Conservation (phyloP, 2,797 vertebrate genomes). For the Alexandromys oeconomus region DNA sequence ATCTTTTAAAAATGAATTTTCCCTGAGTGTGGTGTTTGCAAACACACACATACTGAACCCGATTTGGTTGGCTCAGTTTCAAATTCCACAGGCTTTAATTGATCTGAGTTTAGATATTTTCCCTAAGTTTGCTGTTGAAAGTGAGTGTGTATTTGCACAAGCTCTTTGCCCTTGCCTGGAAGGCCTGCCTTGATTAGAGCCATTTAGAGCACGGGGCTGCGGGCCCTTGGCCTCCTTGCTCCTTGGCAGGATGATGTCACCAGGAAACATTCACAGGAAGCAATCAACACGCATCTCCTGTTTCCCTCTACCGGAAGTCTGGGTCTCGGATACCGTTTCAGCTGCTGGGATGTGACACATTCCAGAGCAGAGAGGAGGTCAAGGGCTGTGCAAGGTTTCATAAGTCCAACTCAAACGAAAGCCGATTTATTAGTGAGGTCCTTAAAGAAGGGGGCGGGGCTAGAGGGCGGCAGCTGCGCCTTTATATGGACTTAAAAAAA, state of each 20-base stretch:
- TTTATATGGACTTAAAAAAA: not conserved
- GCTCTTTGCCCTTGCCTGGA: slow-evolving; percentile 12
- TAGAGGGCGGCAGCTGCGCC: not conserved
- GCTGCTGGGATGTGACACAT: slow-evolving; percentile 64
- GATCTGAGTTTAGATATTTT: slow-evolving; percentile 41
- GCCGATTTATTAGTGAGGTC: not conserved
- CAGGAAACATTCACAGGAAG: slow-evolving; percentile 56
- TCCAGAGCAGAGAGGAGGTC: slow-evolving; percentile 61
- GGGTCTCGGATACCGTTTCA: slow-evolving; percentile 54
- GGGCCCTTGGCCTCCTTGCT: not conserved
- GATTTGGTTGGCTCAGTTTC: slow-evolving; percentile 48
- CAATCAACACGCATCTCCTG: slow-evolving; percentile 7
- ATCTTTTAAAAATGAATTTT: not conserved
- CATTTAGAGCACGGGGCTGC: slow-evolving; percentile 14
- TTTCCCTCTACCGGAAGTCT: slow-evolving; percentile 72
- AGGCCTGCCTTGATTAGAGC: slow-evolving; percentile 39
- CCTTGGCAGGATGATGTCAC: slow-evolving; percentile 31
- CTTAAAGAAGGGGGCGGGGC: not conserved
- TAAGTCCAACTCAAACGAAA: slow-evolving; percentile 62
- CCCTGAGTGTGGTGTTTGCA: not conserved
- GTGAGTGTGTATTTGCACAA: not conserved
- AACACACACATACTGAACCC: not conserved
- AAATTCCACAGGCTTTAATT: slow-evolving; percentile 37
- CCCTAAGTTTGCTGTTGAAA: slow-evolving; percentile 53
- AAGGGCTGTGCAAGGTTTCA: slow-evolving; percentile 70